Evolutionary conservation across 1,140 invertebrate species (phyloP).

Genomic region (Heliconius nattereri): DNA sequence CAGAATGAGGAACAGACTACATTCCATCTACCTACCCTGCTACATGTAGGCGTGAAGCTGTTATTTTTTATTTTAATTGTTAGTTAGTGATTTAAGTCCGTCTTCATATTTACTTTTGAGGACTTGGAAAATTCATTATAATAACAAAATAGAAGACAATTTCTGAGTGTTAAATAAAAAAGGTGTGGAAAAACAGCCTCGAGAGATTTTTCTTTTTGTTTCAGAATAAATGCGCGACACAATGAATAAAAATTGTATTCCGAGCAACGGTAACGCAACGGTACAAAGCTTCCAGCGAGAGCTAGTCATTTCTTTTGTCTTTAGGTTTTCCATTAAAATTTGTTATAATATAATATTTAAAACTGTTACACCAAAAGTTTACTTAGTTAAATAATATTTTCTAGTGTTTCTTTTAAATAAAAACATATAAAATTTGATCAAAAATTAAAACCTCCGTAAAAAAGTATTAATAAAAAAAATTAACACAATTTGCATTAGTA

Average conservation of each 20-base stretch:
- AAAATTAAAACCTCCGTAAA: background rate
- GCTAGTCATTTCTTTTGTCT: slow-evolving; percentile 8
- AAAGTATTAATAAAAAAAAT: background rate
- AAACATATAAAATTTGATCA: no score
- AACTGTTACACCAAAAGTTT: background rate
- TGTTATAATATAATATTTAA: slow-evolving; percentile 1
- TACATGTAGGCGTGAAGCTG: no score
- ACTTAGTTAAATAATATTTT: background rate
- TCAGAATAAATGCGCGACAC: slow-evolving; percentile 1
- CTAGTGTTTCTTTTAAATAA: background rate
- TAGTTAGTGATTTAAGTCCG: background rate
- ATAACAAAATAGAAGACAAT: background rate
- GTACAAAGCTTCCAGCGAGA: slow-evolving; percentile 1
- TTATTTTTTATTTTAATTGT: background rate
- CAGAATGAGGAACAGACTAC: no score
- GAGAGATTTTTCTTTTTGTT: background rate
- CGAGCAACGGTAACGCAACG: background rate
- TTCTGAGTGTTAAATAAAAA: background rate
- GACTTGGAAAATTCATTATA: background rate
- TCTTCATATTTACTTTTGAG: background rate
- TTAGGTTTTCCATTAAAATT: slow-evolving; percentile 3
- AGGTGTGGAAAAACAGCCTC: background rate
- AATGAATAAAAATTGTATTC: slow-evolving; percentile 6
- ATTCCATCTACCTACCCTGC: no score
- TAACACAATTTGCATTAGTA: background rate